phyloP scores from a whole-genome alignment of 2,888 invertebrate species.

The Eudemis profundana region DNA sequence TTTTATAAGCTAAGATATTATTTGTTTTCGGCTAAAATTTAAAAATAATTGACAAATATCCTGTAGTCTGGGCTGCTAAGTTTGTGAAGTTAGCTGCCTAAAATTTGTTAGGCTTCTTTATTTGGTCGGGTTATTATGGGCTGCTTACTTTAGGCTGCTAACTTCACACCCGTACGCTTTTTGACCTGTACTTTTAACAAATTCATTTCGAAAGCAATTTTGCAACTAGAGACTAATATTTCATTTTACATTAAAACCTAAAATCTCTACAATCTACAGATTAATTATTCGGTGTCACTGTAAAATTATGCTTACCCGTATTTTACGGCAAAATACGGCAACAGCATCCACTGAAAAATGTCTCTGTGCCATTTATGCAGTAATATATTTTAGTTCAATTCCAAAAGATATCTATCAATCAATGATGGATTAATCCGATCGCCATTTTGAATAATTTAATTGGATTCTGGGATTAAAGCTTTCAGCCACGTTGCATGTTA shows the following conservation, averaged over 20 bases:
- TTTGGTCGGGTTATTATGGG: no score
- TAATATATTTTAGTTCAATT: constrained; percentile 44
- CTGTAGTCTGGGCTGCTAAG: no score
- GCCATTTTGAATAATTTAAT: constrained; percentile 33
- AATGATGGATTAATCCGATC: constrained; percentile 34
- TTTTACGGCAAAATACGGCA: constrained; percentile 38
- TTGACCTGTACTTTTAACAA: not conserved
- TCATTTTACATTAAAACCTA: constrained; percentile 20
- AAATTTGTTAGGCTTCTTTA: no score
- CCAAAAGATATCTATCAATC: constrained; percentile 45
- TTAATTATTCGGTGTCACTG: constrained; percentile 24
- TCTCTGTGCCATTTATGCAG: constrained; percentile 36
- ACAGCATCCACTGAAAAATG: constrained; percentile 32
- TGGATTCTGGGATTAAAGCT: constrained; percentile 27
- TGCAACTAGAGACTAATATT: not conserved
- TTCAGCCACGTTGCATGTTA: not conserved
- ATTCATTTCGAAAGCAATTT: constrained; percentile 4
- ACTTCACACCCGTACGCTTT: not conserved
- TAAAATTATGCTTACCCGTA: constrained; percentile 43
- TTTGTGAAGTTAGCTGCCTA: no score
- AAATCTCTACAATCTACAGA: constrained; percentile 8
- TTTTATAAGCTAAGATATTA: no score
- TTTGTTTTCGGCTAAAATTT: no score
- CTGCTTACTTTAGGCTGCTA: no score
- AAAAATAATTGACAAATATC: no score